Conservation (phyloP, 2,113 vertebrate genomes). For the Poicephalus meyeri region DNA sequence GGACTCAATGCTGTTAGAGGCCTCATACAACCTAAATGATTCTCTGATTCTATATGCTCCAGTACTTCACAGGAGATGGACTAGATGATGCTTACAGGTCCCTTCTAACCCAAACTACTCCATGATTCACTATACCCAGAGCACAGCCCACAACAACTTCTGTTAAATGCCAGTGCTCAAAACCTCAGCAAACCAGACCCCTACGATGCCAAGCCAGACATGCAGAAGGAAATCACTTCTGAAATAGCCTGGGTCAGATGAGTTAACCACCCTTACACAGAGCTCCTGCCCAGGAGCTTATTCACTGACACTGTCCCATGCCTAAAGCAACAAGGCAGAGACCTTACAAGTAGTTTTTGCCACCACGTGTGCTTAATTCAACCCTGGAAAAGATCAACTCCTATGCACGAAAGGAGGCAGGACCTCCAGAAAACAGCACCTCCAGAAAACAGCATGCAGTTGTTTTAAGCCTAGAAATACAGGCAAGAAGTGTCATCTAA, state of each 20-base stretch:
- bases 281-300: not conserved
- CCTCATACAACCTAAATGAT: not conserved
- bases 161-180: not conserved
- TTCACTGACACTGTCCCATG: not conserved
- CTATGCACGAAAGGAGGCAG: accelerated
- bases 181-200: not conserved
- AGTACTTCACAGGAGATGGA: not conserved
- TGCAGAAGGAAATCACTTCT: not conserved
- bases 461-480: not conserved
- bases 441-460: accelerated
- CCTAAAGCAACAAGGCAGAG: not conserved
- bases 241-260: not conserved
- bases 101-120: not conserved
- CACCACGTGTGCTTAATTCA: accelerated
- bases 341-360: not conserved
- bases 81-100: not conserved
- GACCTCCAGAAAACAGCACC: not conserved
- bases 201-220: accelerated
- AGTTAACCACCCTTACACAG: not conserved
- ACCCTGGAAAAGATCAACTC: not conserved
- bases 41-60: not conserved
- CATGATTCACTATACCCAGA: not conserved
- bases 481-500: accelerated
- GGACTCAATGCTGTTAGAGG: not conserved
- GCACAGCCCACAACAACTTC: not conserved